Base-by-base conservation (phyloP, 1,140 invertebrate species). In the Heterodera schachtii region DNA sequence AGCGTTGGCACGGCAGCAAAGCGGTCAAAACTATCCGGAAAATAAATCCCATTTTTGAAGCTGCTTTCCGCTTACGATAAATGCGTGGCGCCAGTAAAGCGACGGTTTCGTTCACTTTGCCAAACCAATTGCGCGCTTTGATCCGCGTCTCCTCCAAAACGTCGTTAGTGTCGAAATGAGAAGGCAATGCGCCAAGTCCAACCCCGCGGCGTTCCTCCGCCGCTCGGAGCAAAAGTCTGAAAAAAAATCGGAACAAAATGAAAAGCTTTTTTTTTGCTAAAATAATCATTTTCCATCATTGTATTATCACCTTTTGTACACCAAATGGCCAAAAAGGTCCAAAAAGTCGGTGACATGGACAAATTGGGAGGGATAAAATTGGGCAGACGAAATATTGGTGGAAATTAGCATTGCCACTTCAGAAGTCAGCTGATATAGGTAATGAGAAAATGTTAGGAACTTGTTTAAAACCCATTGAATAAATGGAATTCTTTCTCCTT, bases 91-190 rank as follows among this genome's bases (percentile, higher is more conserved):
- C 66, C 49, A 98, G 92, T 9, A 98, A 90, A 91, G 98, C 96
- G 88, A 96, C 92, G 82, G 98, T 98, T 1, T 96, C 98, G 3
- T 96, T 95, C 90, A 98, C 96, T 92, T 99, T 99, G 90, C 95
- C 98, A 91, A 98, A 96, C 97, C 97, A 99, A 92, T 99, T 99
- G 81, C 95, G 93, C 90, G 96, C 97, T 8, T 95, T 98, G 91
- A 98, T 96, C 90, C 96, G 95, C 0, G 96, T 96, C 81, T 93
- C 92, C 90, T 97, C 95, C 19, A 94, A 93, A 13, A 96, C 93
- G 91, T 94, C 93, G 82, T 94, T 93, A 73, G 91, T 90, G 43
- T 90, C 91, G 78, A 92, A 92, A 70, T 91, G 90, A 52, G 91
- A 90, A 91, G 85, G 2, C 86, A 86, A 81, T 64, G 81, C n/a